Conservation (phyloP, 2,797 vertebrate genomes). For the Zalophus californianus region DNA sequence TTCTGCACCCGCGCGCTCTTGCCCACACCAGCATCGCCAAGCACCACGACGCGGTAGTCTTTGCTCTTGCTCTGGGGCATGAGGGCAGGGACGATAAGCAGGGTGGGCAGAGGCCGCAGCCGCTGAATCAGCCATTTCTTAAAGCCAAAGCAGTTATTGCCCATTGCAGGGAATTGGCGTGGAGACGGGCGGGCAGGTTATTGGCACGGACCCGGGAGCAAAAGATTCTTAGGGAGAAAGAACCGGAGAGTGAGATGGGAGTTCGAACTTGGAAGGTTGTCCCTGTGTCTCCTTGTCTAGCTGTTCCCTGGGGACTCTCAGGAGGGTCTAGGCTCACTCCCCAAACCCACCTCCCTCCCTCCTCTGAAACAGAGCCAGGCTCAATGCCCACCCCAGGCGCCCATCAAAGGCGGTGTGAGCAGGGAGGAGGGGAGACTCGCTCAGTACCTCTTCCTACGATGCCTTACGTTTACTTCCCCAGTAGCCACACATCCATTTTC, state of each 20-base stretch:
- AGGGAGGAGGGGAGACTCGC: background rate
- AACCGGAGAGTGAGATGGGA: background rate
- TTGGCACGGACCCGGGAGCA: background rate
- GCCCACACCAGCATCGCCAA: slow-evolving; percentile 86
- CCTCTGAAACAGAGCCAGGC: background rate
- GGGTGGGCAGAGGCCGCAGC: background rate
- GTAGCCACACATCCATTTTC: background rate
- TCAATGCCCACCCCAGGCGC: background rate
- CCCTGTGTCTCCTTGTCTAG: background rate
- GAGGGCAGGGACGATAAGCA: background rate
- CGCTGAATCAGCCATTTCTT: background rate
- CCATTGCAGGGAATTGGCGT: background rate
- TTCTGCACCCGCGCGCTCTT: slow-evolving; percentile 88
- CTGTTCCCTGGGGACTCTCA: background rate
- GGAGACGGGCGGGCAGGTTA: background rate
- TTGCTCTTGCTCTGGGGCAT: slow-evolving; percentile 84
- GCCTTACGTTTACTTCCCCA: background rate
- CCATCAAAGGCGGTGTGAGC: background rate
- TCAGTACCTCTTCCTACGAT: background rate
- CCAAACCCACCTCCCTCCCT: background rate
- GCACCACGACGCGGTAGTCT: slow-evolving; percentile 87
- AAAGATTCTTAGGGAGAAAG: background rate
- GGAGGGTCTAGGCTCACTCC: background rate
- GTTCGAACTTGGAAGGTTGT: background rate
- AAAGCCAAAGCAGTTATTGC: slow-evolving; percentile 13